Percentiles rank a stretch among this genome's conserved stretches.
Conservation (phyloP, 2,113 vertebrate genomes). For the Cololabis saira region DNA sequence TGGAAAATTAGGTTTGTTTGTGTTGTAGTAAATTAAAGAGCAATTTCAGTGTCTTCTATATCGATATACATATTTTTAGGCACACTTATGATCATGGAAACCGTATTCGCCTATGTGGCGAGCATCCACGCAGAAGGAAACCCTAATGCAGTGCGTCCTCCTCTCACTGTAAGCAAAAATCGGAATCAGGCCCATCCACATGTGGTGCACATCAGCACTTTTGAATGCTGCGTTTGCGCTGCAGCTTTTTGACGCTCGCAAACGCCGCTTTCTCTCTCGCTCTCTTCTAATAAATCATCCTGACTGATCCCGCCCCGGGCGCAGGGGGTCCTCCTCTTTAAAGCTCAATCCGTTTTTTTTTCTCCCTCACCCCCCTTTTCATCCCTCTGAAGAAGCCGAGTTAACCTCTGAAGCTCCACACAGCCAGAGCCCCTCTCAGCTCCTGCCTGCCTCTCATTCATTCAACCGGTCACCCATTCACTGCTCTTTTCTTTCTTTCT, state of each 20-base stretch:
- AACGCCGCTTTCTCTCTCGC: constrained; percentile 37
- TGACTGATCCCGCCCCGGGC: constrained; percentile 77
- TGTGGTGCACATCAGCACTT: constrained; percentile 68
- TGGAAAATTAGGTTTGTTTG: too few species aligned
- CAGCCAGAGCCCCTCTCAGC: constrained; percentile 69
- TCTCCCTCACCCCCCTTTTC: constrained; percentile 63
- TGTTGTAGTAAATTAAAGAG: too few species aligned
- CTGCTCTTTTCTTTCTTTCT: constrained; percentile 77
- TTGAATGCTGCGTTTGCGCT: constrained; percentile 66
- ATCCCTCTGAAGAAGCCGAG: constrained; percentile 78
- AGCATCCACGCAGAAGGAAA: neutral
- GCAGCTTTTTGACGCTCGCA: constrained; percentile 66
- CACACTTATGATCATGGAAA: constrained; percentile 5
- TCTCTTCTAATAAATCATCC: constrained; percentile 80
- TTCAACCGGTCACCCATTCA: constrained; percentile 77
- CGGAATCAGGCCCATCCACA: constrained; percentile 48
- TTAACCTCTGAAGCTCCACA: constrained; percentile 81
- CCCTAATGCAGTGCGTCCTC: neutral
- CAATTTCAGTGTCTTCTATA: too few species aligned
- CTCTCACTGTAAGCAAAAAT: neutral
- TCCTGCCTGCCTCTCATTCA: constrained; percentile 72
- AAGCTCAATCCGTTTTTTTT: constrained; percentile 79
- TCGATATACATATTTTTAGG: neutral
- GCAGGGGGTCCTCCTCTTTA: constrained; percentile 81
- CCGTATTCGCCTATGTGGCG: neutral